Conservation (phyloP, 2,113 vertebrate species). For the Cyanoderma ruficeps region DNA sequence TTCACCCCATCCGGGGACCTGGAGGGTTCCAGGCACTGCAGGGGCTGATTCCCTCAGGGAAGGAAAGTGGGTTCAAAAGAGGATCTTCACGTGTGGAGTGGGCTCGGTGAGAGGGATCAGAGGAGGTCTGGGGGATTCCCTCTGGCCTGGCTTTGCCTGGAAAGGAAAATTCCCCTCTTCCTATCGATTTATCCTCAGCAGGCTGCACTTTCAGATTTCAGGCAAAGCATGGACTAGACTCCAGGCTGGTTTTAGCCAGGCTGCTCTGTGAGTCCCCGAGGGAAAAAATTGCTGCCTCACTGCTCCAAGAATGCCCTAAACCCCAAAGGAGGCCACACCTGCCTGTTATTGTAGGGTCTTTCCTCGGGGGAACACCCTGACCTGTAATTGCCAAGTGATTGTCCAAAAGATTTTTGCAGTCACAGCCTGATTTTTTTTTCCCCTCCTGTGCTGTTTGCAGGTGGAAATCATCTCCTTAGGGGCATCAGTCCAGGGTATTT, state of each 20-base stretch:
- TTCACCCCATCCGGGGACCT: neutral
- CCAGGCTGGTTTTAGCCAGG: neutral
- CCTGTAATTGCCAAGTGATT: neutral
- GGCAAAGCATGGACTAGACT: rapidly evolving
- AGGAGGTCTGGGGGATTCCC: rapidly evolving
- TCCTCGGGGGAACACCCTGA: neutral
- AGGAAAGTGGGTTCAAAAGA: neutral
- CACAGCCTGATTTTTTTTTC: neutral
- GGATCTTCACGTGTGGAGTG: neutral
- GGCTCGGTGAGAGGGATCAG: neutral
- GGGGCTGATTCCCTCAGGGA: neutral
- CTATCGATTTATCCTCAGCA: neutral
- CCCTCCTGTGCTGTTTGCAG: neutral
- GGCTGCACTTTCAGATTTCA: neutral
- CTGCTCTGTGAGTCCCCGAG: neutral
- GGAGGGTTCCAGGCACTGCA: neutral
- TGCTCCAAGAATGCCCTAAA: neutral
- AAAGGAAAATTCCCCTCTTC: neutral
- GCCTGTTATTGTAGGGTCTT: neutral
- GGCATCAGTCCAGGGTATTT: neutral
- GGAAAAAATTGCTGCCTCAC: rapidly evolving
- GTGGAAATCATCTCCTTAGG: neutral
- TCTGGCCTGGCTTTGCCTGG: neutral
- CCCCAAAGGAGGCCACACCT: neutral
- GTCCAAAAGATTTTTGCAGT: neutral